Evolutionary conservation across 2,113 vertebrate species (phyloP), one percentile per base, ranked within the genome.

Genomic region (Sander vitreus): DNA sequence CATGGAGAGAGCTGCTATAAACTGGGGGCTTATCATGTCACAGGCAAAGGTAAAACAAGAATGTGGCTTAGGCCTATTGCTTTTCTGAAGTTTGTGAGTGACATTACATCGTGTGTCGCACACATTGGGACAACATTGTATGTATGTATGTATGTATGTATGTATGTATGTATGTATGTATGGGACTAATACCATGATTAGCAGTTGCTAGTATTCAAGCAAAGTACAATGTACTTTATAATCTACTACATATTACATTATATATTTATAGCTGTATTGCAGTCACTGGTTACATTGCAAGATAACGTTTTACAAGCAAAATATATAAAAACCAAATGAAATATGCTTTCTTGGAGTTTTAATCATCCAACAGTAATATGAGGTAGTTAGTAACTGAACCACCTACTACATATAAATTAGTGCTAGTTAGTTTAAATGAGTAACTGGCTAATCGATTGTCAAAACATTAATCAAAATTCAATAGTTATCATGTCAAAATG

Each of bases 1-100:
- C 95, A 97, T 57, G 94, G 94, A 45, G 97, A 98, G 81, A 99
- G 97, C 94, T 99, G 98, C 94, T 99, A 97, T 84, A 99, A 97
- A 57, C 95, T 99, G 65, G 98, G 98, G 0, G 88, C 94, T 19
- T 99, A 99, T 88, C 96, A 99, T 67, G 74, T 97, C 50, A 94
- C 96, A 15, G 98, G 98, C 68, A 99, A 97, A 97, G 98, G 98
- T 99, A 89, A 23, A 25, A 7, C 30, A 30, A 16, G 13, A 59
- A 0, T 6, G 45, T 30, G 7, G 4, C 4, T 51, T 7, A 3
- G 15, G 4, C 8, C 45, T 13, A 2, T 18, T 73, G 51, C 5
- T 33, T 33, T 4, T 50, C 12, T 48, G 7, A 1, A 68, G 50
- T 67, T 58, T 25, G 14, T 13, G 14, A 1, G 5, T 33, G 33